phyloP scores from a whole-genome alignment of 2,888 invertebrate species.

The Oeneis ivallda region DNA sequence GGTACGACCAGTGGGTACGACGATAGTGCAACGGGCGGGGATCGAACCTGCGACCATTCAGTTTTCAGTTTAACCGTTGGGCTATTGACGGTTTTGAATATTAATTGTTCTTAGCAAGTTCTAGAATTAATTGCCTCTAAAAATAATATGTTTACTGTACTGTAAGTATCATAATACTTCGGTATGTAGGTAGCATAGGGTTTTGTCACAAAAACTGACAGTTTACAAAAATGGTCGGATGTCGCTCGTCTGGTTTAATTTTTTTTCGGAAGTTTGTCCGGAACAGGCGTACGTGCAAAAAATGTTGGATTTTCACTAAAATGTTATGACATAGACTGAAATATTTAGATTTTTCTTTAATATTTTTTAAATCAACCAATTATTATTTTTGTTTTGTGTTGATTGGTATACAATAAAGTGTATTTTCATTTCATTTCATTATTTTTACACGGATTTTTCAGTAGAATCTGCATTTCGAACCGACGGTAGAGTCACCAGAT shows the following conservation, averaged over 20 bases:
- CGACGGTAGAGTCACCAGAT: too few relatives aligned
- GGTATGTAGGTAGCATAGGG: background rate
- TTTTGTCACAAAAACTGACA: background rate
- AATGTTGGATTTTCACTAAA: background rate
- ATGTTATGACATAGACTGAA: background rate
- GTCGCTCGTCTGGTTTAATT: background rate
- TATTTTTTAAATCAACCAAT: background rate
- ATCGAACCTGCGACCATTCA: too few relatives aligned
- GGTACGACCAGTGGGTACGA: too few relatives aligned
- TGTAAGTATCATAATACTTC: background rate
- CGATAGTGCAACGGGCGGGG: too few relatives aligned
- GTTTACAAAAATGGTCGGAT: background rate
- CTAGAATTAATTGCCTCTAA: background rate
- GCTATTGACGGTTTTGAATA: too few relatives aligned
- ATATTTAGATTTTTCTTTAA: background rate
- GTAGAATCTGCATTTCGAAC: too few relatives aligned
- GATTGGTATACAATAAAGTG: too few relatives aligned
- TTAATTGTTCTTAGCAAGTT: background rate
- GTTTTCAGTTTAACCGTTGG: too few relatives aligned
- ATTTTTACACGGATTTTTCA: too few relatives aligned
- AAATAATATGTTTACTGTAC: too few relatives aligned
- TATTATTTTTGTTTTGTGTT: too few relatives aligned
- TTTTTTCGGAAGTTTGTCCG: background rate
- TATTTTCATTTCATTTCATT: too few relatives aligned
- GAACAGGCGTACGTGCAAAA: slow-evolving; percentile 2